Base-by-base conservation (phyloP, 2,797 vertebrate species). In the Clarias fuscus region DNA sequence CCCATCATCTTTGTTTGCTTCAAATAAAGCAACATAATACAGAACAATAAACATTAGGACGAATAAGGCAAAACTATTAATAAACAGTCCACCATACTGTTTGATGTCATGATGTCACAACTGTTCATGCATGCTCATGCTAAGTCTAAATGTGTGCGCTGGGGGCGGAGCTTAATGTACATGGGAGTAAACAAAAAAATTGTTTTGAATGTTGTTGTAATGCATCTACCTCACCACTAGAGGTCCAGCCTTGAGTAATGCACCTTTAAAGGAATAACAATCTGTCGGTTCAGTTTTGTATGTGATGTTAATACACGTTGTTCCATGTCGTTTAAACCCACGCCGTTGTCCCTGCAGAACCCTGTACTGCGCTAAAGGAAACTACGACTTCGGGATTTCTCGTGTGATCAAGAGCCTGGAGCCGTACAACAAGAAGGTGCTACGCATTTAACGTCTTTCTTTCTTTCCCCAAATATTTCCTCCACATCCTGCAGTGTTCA, bases 371-470 rank as follows among this genome's bases (percentile, higher is more conserved):
- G 97, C 97, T 62, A 99, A 99, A 75, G 97, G 98, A 40, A 99
- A 99, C 93, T 99, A 98, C 40, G 97, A 99, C 86, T 99, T 99
- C 0, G 98, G 98, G 64, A 98, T 99, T 92, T 97, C 98, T 48
- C 96, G 97, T 15, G 97, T 99, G 85, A 98, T 99, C 91, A 99
- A 98, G 92, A 99, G 98, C 91, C 94, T 99, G 93, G 97, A 99
- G 92, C 98, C 98, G 0, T 99, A 99, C 88, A 97, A 96, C 89
- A 99, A 99, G 90, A 99, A 99, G 96, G 96, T 96, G 81, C 64
- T 89, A 0, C 71, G 56, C 86, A 37, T 86, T 14, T 48, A 7
- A 6, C 8, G n/a, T n/a, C 15, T 65, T 67, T 59, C 3, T 15
- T 78, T 4, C 20, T 43, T n/a, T 30, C 5, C 18, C 20, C 2